Evolutionary conservation across 2,888 invertebrate genomes (phyloP), one percentile per base, ranked within the genome.

Genomic region (Caenorhabditis becei): DNA sequence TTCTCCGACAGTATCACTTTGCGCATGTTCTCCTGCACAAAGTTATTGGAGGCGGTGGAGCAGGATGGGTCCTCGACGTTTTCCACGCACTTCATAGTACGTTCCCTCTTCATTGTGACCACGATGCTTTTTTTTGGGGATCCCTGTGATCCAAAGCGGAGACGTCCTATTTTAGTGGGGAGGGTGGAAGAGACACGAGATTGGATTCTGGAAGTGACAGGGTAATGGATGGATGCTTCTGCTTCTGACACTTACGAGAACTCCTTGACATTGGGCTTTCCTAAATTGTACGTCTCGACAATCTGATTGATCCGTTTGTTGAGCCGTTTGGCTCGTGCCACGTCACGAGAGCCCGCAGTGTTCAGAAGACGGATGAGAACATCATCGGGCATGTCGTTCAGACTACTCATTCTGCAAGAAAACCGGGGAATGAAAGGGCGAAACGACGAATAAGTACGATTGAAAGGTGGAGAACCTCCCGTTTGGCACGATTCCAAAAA

Each of bases 311-410:
- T 70, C 23, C 81, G 16, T 47, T 58, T 67, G 35, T 69, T 77
- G 24, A 77, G 44, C 18, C 77, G 58, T 51, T 77, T 81, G 14
- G 61, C 44, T 7, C 71, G 35, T 1, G 63, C 54, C 5, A 81
- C 81, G 28, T 81, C 81, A 8, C 37, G 44, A 8, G 80, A 75
- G 1, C 70, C 37, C 0, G 77, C 47, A 0, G 65, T 62, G 24
- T 77, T 71, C 24, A 80, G 44, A 10, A 80, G 66, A 3, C 71
- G 67, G 20, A 80, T 80, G 47, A 80, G 66, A 5, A 80, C 44
- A 49, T 80, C 80, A 18, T 80, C 80, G 2, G 80, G 80, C 71
- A 80, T 66, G 18, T 71, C 71, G 24, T 32, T 63, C 3, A 80
- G 32, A 37, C n/a, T n/a, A n/a, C 24, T 69, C 79, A 79, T 79